Conservation (phyloP, 1,140 invertebrate genomes). For the Solenopsis invicta region DNA sequence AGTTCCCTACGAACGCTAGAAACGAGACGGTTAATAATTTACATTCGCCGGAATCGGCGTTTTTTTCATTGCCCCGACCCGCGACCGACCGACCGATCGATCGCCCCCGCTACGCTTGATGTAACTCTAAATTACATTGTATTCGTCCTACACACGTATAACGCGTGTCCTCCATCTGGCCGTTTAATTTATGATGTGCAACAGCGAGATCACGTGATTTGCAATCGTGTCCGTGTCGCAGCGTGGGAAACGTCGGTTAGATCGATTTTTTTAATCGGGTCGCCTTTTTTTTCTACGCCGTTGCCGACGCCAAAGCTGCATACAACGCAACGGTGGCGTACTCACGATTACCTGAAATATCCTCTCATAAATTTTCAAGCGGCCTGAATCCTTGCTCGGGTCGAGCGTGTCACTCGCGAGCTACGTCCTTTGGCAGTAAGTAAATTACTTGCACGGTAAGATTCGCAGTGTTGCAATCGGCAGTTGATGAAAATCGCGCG, state of each 20-base stretch:
- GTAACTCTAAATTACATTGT: conserved; percentile 26
- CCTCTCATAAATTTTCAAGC: conserved; percentile 61
- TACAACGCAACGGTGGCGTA: background rate
- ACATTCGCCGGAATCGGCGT: background rate
- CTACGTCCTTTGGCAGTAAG: conserved; percentile 66
- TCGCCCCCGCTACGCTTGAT: background rate
- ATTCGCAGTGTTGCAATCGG: background rate
- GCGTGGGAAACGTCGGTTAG: conserved; percentile 6
- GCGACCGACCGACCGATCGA: conserved; percentile 4
- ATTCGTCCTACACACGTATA: background rate
- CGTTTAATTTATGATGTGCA: conserved; percentile 56
- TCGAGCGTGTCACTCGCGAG: conserved; percentile 22
- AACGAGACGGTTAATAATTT: conserved; percentile 30
- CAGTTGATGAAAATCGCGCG: background rate
- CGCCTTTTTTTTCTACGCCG: conserved; percentile 29
- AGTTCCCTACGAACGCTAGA: background rate
- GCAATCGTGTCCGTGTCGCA: conserved; percentile 3
- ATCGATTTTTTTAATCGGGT: conserved; percentile 35
- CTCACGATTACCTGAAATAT: conserved; percentile 53
- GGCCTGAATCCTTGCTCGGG: conserved; percentile 48
- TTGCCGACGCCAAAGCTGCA: background rate
- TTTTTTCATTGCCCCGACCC: conserved; percentile 29
- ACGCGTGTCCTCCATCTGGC: background rate
- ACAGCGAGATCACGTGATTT: conserved; percentile 37
- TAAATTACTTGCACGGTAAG: conserved; percentile 63